A percentile compares a stretch with the other conserved stretches of the same genome.
Evolutionary conservation across 1,140 invertebrate species (phyloP).

Genomic region (Orchestia grillus): DNA sequence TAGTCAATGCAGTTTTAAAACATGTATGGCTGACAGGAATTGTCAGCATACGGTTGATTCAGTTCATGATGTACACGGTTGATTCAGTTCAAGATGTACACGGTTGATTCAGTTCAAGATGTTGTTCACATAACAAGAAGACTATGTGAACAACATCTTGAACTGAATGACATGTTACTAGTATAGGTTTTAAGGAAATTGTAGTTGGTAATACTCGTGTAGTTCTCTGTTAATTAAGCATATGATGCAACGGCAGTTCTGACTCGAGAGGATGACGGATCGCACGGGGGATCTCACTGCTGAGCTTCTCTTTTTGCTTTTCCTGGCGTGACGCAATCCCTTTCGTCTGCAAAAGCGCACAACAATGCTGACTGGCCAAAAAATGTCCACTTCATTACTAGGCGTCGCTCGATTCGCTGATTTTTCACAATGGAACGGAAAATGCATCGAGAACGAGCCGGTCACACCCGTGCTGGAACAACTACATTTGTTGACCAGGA

Average conservation of each 20-base stretch:
- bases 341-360: background rate
- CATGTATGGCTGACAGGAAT: too few relatives aligned
- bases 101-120: too few relatives aligned
- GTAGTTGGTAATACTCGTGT: background rate
- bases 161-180: too few relatives aligned
- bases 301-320: background rate
- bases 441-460: background rate
- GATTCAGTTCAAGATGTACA: too few relatives aligned
- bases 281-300: background rate
- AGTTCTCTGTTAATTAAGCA: background rate
- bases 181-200: too few relatives aligned
- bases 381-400: conserved; percentile 23
- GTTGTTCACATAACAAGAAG: too few relatives aligned
- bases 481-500: background rate
- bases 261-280: background rate
- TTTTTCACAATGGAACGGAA: background rate
- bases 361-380: conserved; percentile 4
- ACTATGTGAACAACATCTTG: too few relatives aligned
- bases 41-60: background rate
- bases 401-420: conserved; percentile 22
- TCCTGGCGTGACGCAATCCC: background rate
- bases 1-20: background rate
- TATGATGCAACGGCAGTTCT: background rate
- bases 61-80: background rate
- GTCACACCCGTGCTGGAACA: background rate